These are phyloP conservation scores for Astatotilapia flaviijosephi DNA, from an alignment of 2,113 vertebrate genomes.

Conservation along the genomic window DNA sequence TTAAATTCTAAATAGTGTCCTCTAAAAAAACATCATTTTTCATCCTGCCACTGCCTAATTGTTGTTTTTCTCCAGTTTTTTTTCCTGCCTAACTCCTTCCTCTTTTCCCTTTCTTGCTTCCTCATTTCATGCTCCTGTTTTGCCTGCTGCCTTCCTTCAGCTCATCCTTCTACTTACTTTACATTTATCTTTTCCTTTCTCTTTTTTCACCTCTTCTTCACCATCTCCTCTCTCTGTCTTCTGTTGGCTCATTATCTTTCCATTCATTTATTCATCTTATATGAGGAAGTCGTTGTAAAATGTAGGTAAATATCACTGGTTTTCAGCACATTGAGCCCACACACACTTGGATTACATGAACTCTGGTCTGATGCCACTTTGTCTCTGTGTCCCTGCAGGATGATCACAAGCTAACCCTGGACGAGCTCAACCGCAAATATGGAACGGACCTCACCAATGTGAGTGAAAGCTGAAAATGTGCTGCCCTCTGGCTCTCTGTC, in stretches of 20 bases:
- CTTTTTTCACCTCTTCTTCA: neutral
- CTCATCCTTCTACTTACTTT: neutral
- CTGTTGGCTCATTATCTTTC: neutral
- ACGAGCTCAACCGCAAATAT: conserved; percentile 93
- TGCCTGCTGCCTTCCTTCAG: neutral
- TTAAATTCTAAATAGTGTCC: neutral
- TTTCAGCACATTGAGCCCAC: neutral
- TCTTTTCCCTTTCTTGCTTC: neutral
- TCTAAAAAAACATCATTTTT: neutral
- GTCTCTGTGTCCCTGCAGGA: conserved; percentile 71
- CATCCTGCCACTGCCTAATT: neutral
- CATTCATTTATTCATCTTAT: neutral
- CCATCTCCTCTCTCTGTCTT: neutral
- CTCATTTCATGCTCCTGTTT: neutral
- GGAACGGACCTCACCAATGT: conserved; percentile 90
- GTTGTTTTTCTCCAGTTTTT: neutral
- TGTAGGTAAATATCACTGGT: conserved; percentile 31
- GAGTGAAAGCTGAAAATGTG: conserved; percentile 37
- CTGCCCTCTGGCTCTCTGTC: neutral
- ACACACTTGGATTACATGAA: neutral
- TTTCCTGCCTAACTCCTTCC: neutral
- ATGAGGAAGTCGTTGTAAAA: neutral
- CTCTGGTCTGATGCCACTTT: neutral
- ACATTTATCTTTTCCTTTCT: neutral
- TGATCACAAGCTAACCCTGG: conserved; percentile 93